phyloP scores from a whole-genome alignment of 2,888 invertebrate species.

The Zhengitettix transpicula region DNA sequence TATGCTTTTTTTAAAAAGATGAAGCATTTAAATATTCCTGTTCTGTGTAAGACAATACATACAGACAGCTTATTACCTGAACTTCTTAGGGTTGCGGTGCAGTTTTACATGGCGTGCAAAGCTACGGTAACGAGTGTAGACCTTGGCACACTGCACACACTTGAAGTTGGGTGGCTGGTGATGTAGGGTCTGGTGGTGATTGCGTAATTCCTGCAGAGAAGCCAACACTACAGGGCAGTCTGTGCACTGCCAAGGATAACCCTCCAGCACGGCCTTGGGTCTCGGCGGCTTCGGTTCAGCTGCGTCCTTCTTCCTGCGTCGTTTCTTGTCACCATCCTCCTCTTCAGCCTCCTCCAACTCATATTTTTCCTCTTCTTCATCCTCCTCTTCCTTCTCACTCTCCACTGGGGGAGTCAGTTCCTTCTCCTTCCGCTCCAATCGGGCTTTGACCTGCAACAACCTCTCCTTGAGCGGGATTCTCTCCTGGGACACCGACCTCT shows the following conservation, averaged over 20 bases:
- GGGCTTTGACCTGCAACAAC: not conserved
- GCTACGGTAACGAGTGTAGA: constrained; percentile 18
- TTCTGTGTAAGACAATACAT: not conserved
- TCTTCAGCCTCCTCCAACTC: not conserved
- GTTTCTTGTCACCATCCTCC: not conserved
- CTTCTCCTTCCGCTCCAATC: not conserved
- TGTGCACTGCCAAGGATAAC: constrained; percentile 18
- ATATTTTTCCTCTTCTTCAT: not conserved
- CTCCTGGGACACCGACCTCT: not conserved
- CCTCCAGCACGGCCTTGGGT: constrained; percentile 14
- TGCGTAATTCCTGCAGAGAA: constrained; percentile 14
- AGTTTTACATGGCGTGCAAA: constrained; percentile 19
- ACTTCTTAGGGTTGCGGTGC: constrained; percentile 17
- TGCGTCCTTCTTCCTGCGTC: constrained; percentile 3
- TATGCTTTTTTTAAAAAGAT: too few relatives aligned
- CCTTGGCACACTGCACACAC: constrained; percentile 17
- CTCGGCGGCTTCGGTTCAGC: constrained; percentile 7
- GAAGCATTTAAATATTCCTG: not conserved
- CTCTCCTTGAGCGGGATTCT: constrained; percentile 5
- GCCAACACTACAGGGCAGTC: constrained; percentile 13
- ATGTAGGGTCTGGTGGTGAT: constrained; percentile 17
- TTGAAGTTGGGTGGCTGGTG: constrained; percentile 17
- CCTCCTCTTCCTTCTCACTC: constrained; percentile 1
- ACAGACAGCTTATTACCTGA: constrained; percentile 17
- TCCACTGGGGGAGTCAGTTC: not conserved